Conservation (phyloP, 1,140 invertebrate genomes). For the Drosophila eugracilis region DNA sequence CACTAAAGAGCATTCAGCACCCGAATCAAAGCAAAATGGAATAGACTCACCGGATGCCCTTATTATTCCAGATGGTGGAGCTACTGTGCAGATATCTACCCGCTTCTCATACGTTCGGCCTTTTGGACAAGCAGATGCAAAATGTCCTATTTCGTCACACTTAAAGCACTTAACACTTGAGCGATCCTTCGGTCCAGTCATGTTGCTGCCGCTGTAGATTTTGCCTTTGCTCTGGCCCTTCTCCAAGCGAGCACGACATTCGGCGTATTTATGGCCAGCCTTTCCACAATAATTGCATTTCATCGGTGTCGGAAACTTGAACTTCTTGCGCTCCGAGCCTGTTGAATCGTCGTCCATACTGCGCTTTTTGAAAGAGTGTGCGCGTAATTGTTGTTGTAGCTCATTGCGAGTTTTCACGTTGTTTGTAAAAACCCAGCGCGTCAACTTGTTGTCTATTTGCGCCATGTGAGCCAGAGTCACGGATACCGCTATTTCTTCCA, state of each 20-base stretch:
- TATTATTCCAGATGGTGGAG: background rate
- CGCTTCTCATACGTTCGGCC: background rate
- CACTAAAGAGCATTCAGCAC: background rate
- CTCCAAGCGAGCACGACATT: background rate
- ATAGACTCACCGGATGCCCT: background rate
- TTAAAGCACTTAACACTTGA: background rate
- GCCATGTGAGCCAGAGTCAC: background rate
- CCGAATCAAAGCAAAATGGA: conserved; percentile 1
- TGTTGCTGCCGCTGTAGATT: background rate
- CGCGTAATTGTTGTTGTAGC: too few species aligned
- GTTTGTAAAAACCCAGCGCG: too few species aligned
- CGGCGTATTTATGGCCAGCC: background rate
- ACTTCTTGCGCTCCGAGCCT: background rate
- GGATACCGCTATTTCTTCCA: background rate
- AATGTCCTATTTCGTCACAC: background rate
- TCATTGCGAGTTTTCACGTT: too few species aligned
- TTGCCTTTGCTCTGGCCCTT: background rate
- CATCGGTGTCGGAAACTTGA: too few species aligned
- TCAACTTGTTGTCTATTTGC: background rate
- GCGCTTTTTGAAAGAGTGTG: too few species aligned
- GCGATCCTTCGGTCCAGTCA: background rate
- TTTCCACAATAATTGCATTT: background rate
- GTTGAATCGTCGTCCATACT: background rate
- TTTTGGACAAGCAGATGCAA: background rate
- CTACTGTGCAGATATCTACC: background rate